phyloP scores from a whole-genome alignment of 2,888 invertebrate species.

The Doris montereyensis region DNA sequence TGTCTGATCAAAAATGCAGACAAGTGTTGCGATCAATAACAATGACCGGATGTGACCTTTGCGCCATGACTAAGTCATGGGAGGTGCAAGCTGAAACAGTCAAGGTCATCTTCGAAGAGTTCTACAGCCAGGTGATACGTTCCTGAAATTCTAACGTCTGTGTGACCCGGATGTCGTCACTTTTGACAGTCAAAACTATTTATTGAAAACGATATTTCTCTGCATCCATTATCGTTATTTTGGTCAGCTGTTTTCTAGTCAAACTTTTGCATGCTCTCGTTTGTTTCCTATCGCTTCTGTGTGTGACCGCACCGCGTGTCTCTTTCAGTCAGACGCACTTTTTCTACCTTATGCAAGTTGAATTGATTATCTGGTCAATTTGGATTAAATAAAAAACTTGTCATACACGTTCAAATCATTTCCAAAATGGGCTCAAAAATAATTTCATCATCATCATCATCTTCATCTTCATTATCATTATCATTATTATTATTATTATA shows the following conservation, averaged over 20 bases:
- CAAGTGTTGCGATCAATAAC: slow-evolving; percentile 81
- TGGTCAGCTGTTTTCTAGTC: neutral
- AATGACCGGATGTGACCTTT: slow-evolving; percentile 90
- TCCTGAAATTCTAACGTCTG: neutral
- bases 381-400: too few species aligned
- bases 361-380: too few species aligned
- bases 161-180: too few species aligned
- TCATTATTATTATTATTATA: too few species aligned
- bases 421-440: too few species aligned
- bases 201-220: neutral
- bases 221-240: neutral
- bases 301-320: neutral
- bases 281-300: neutral
- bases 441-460: too few species aligned
- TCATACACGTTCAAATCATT: too few species aligned
- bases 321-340: too few species aligned
- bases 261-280: neutral
- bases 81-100: slow-evolving; percentile 86
- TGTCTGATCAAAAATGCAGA: too few species aligned
- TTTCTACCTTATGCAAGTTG: too few species aligned
- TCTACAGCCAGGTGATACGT: slow-evolving; percentile 69
- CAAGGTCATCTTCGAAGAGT: slow-evolving; percentile 78
- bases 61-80: slow-evolving; percentile 89
- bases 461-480: too few species aligned
- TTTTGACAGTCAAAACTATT: too few species aligned